Conservation (phyloP, 1,140 invertebrate genomes). For the Stenopsyche tienmushanensis region DNA sequence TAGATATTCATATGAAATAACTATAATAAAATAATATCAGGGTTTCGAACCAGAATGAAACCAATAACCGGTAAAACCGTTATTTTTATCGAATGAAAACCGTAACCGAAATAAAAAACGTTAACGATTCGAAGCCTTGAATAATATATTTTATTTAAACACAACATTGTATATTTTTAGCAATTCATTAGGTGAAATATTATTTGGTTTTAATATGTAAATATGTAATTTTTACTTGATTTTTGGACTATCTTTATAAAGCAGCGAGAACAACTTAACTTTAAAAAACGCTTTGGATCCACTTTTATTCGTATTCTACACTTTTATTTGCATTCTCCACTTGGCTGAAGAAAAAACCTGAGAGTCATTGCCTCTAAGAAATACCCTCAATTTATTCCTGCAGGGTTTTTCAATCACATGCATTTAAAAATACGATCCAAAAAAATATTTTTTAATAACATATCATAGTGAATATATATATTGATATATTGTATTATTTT, state of each 20-base stretch:
- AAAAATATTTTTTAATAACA: no score
- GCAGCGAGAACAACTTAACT: conserved; percentile 14
- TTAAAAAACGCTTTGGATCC: not conserved
- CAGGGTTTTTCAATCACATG: not conserved
- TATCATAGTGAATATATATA: no score
- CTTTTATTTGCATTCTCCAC: conserved; percentile 23
- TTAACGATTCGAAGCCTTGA: no score
- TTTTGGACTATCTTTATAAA: not conserved
- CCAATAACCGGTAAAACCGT: no score
- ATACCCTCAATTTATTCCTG: conserved; percentile 3
- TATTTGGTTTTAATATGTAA: not conserved
- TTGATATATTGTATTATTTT: no score
- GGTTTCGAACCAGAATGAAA: no score
- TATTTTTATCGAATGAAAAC: not conserved
- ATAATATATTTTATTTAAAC: no score
- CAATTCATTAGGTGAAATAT: not conserved
- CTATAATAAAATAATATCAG: no score
- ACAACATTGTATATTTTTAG: not conserved
- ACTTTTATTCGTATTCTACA: conserved; percentile 5
- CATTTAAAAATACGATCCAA: not conserved
- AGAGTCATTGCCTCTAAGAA: conserved; percentile 21
- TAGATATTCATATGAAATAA: no score
- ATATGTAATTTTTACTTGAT: not conserved
- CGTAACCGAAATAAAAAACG: no score
- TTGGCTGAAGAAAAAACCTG: conserved; percentile 11